A percentile compares a stretch with the other conserved stretches of the same genome.
Evolutionary conservation across 2,888 invertebrate species (phyloP).

Genomic region (Herminia tarsipennalis): DNA sequence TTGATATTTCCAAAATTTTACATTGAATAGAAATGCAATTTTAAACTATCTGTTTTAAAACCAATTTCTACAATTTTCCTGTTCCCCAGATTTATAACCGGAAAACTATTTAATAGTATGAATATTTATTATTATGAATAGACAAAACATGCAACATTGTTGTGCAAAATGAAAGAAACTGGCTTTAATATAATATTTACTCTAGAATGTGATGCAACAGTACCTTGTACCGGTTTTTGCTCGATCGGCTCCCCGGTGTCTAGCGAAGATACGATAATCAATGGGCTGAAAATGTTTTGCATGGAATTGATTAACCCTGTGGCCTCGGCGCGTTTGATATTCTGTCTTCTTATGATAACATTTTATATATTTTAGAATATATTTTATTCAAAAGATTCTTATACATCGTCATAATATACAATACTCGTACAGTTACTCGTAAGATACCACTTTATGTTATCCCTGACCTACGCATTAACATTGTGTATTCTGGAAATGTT

Average conservation of each 20-base stretch:
- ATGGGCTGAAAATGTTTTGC: constrained; percentile 68
- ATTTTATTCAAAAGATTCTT: constrained; percentile 10
- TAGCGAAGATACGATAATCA: constrained; percentile 67
- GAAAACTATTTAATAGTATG: not conserved
- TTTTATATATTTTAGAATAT: constrained; percentile 19
- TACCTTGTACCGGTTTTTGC: constrained; percentile 69
- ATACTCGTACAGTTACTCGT: not conserved
- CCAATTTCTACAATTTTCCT: no score
- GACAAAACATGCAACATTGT: not conserved
- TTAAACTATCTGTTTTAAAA: not conserved
- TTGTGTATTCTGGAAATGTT: constrained; percentile 23
- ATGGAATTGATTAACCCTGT: constrained; percentile 65
- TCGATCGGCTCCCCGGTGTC: constrained; percentile 76
- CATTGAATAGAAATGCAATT: no score
- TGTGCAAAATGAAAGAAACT: constrained; percentile 7
- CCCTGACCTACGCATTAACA: constrained; percentile 18
- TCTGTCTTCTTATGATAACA: constrained; percentile 34
- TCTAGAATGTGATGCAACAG: constrained; percentile 66
- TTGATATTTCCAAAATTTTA: no score
- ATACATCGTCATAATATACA: not conserved
- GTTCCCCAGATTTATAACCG: no score
- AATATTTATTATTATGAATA: not conserved
- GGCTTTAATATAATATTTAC: constrained; percentile 52
- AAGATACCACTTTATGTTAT: not conserved
- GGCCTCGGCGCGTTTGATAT: constrained; percentile 47